Percentiles rank a stretch among this genome's conserved stretches.
phyloP scores from a whole-genome alignment of 2,797 vertebrate genomes.

The Fringilla coelebs region DNA sequence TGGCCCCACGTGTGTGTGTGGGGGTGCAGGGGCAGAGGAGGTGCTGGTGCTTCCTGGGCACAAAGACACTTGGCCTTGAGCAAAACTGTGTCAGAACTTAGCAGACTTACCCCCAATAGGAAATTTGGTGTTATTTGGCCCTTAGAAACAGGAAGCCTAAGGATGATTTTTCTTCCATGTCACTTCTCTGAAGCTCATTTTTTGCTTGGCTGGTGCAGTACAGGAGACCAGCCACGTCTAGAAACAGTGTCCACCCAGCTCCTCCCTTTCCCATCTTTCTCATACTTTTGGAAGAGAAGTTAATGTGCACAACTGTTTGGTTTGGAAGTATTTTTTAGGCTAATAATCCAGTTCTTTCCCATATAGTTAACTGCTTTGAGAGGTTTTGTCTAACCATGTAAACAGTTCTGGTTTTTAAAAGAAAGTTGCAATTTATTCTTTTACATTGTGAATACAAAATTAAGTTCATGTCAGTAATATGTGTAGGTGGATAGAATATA shows the following conservation, averaged over 20 bases:
- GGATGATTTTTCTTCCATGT: neutral
- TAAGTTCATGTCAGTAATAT: neutral
- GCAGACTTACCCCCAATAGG: neutral
- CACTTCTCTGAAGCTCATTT: neutral
- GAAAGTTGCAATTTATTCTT: neutral
- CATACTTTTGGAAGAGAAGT: neutral
- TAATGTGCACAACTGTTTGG: neutral
- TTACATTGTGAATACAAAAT: neutral
- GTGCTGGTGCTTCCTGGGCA: accelerated
- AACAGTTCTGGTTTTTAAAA: neutral
- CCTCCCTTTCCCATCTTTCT: neutral
- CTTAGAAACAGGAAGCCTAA: neutral
- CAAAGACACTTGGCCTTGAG: neutral
- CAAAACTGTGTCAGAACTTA: neutral
- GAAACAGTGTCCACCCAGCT: neutral
- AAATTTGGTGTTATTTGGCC: neutral
- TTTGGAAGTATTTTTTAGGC: neutral
- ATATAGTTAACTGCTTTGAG: neutral
- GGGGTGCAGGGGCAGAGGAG: neutral
- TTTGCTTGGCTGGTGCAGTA: neutral
- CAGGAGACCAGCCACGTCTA: neutral
- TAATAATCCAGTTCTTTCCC: neutral
- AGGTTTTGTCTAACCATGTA: neutral
- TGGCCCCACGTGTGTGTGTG: accelerated
- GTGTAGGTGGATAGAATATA: too few species aligned